Evolutionary conservation across 1,140 invertebrate genomes (phyloP).

Genomic region (Drosophila eugracilis): DNA sequence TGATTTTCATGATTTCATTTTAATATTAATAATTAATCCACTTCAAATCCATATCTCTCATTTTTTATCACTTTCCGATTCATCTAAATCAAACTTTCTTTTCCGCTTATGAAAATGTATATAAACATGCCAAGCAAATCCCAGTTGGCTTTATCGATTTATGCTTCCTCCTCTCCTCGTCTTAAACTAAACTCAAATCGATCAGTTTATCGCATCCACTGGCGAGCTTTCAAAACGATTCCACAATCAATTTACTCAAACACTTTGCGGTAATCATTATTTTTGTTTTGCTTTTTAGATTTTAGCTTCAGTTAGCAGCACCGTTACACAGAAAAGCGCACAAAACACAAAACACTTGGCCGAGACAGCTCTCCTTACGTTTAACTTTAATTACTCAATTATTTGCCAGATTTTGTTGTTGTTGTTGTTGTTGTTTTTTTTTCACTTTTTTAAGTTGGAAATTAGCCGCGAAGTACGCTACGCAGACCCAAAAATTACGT

Average conservation of each 20-base stretch:
- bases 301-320: slow-evolving; percentile 16
- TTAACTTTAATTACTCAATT: slow-evolving; percentile 67
- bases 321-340: slow-evolving; percentile 42
- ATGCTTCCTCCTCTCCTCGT: slow-evolving; percentile 10
- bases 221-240: slow-evolving; percentile 32
- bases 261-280: slow-evolving; percentile 32
- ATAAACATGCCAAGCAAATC: slow-evolving; percentile 19
- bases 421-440: too few relatives aligned
- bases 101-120: slow-evolving; percentile 14
- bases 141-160: slow-evolving; percentile 8
- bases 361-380: slow-evolving; percentile 35
- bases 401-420: slow-evolving; percentile 53
- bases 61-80: slow-evolving; percentile 18
- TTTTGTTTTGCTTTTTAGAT: too few relatives aligned
- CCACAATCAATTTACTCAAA: slow-evolving; percentile 35
- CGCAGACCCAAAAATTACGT: slow-evolving; percentile 42
- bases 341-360: slow-evolving; percentile 29
- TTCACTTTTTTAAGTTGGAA: slow-evolving; percentile 53
- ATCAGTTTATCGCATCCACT: slow-evolving; percentile 23
- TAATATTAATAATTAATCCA: background rate
- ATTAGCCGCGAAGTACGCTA: slow-evolving; percentile 66
- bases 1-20: background rate
- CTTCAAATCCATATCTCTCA: background rate
- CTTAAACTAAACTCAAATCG: slow-evolving; percentile 4
- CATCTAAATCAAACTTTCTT: slow-evolving; percentile 45